Evolutionary conservation across 2,797 vertebrate genomes (phyloP).

Genomic region (Silurus lanzhouensis): DNA sequence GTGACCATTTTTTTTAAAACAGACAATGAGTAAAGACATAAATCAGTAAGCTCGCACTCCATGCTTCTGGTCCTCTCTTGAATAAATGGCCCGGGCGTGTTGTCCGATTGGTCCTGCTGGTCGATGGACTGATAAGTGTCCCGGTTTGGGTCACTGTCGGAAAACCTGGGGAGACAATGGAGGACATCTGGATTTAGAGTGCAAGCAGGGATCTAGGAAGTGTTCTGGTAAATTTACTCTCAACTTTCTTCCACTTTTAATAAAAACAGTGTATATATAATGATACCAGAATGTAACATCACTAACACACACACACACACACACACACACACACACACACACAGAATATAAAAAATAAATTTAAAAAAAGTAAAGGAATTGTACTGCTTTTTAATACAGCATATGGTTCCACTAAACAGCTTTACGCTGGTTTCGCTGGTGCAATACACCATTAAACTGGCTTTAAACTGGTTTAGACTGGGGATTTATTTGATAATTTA

Average conservation of each 20-base stretch:
- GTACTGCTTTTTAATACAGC: neutral
- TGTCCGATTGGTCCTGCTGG: slow-evolving; percentile 67
- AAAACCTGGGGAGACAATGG: slow-evolving; percentile 72
- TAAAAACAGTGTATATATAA: neutral
- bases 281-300: neutral
- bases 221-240: neutral
- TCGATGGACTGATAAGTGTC: slow-evolving; percentile 91
- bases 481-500: too few relatives aligned
- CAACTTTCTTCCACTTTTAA: neutral
- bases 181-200: neutral
- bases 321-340: too few relatives aligned
- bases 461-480: neutral
- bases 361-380: neutral
- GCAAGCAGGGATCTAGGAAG: neutral
- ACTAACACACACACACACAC: neutral
- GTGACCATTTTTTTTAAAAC: neutral
- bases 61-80: slow-evolving; percentile 72
- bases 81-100: slow-evolving; percentile 70
- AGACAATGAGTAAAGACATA: neutral
- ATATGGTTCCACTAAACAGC: neutral
- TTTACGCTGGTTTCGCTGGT: neutral
- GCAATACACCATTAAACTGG: neutral
- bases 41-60: slow-evolving; percentile 72
- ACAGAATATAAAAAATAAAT: too few relatives aligned
- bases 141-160: slow-evolving; percentile 71